Evolutionary conservation across 2,888 invertebrate genomes (phyloP), one percentile per base, ranked within the genome.

Genomic region (Drosophila lutescens): DNA sequence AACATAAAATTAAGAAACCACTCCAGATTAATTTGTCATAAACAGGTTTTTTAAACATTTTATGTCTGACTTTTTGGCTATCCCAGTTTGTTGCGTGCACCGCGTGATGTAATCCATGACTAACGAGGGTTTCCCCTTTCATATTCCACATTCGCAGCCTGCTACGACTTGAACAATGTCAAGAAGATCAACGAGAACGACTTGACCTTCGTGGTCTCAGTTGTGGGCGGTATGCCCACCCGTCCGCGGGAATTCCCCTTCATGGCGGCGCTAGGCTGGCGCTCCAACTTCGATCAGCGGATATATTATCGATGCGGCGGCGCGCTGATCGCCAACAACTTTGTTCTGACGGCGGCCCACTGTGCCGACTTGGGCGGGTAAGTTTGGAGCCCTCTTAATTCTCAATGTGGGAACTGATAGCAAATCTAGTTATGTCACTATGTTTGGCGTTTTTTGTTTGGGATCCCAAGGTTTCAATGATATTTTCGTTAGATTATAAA

Each of bases 291-390:
- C 4, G 76, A 76, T 10, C 49, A 51, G 1, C 65, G 15, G 13
- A 38, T 76, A 2, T 80, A 80, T 13, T 90, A 87, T 70, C 87
- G 86, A 17, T 90, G 90, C 40, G 90, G 90, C 12, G 91, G 91
- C 5, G 74, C 77, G 6, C 55, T 91, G 4, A 82, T 91, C n/a
- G 65, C 83, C 1, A 40, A 67, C 13, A 71, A 54, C 10, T 91
- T 74, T 61, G 76, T 90, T 4, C 7, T 91, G 13, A 90, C 90
- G 3, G 90, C 91, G n/a, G 90, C 89, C n/a, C 90, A 90, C 71
- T 90, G 90, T 66, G 62, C 79, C 17, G 65, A 57, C 23, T 60
- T 80, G 57, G 78, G 76, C 26, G 88, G 82, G 79, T 79, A 50
- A 59, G 63, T 8, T 5, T 17, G 4, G 9, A 0, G 26, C 2